phyloP scores from a whole-genome alignment of 2,888 invertebrate genomes.

The Tipula confusa region DNA sequence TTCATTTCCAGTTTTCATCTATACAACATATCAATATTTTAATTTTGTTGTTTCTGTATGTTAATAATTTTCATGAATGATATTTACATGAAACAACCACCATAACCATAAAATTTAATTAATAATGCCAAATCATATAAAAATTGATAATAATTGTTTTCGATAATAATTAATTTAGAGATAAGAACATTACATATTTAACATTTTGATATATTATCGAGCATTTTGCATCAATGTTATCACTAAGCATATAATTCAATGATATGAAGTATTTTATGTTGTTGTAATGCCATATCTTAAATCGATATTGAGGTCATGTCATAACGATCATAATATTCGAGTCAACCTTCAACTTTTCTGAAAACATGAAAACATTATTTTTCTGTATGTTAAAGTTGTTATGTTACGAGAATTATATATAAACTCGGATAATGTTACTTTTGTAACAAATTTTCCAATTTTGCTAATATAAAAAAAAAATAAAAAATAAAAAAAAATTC shows the following conservation, averaged over 20 bases:
- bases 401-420: too few species aligned
- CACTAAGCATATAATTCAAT: background rate
- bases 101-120: background rate
- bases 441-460: slow-evolving; percentile 17
- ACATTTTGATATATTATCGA: background rate
- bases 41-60: background rate
- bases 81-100: background rate
- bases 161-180: slow-evolving; percentile 3
- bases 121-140: background rate
- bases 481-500: background rate
- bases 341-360: background rate
- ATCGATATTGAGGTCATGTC: background rate
- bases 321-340: background rate
- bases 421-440: background rate
- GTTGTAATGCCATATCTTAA: background rate
- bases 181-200: background rate
- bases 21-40: too few species aligned
- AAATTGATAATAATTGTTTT: background rate
- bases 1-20: background rate
- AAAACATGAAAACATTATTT: background rate
- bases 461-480: background rate
- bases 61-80: background rate
- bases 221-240: background rate
- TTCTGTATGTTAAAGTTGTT: background rate
- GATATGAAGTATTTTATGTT: background rate